Conservation (phyloP, 2,113 vertebrate species). For the Coregonus clupeaformis region DNA sequence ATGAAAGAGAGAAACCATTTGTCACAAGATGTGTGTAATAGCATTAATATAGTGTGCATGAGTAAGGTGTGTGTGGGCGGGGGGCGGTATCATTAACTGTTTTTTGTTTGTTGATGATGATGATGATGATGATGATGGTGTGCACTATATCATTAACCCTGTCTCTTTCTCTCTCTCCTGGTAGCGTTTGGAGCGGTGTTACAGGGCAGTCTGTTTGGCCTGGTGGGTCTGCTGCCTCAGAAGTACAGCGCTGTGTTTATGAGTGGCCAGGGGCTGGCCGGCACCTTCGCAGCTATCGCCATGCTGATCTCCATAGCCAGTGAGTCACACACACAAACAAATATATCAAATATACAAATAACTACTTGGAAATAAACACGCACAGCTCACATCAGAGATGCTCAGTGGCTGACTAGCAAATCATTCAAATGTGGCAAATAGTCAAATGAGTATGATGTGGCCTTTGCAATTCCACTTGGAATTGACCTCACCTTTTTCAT, state of each 20-base stretch:
- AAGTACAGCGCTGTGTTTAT: constrained; percentile 83
- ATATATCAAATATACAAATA: not conserved
- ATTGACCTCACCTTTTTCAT: not conserved
- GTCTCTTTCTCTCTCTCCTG: not conserved
- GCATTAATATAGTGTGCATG: not conserved
- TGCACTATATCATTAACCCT: not conserved
- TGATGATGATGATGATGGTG: too few relatives aligned
- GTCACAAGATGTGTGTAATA: not conserved
- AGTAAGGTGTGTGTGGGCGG: not conserved
- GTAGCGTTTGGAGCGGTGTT: constrained; percentile 82
- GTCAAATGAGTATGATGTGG: constrained; percentile 9
- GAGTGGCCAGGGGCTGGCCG: constrained; percentile 86
- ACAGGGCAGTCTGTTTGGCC: constrained; percentile 84
- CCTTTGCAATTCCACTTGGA: not conserved
- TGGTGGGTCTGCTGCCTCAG: constrained; percentile 81
- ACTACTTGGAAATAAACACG: not conserved
- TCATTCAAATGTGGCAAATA: constrained; percentile 1
- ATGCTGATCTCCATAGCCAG: constrained; percentile 84
- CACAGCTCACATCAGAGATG: constrained; percentile 6
- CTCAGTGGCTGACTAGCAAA: constrained; percentile 47
- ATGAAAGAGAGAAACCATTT: too few relatives aligned
- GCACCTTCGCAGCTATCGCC: constrained; percentile 83
- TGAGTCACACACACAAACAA: constrained; percentile 62
- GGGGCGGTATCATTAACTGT: not conserved
- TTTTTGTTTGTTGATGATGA: not conserved